Base-by-base conservation (phyloP, 2,797 vertebrate genomes). In the Apogon talboti region DNA sequence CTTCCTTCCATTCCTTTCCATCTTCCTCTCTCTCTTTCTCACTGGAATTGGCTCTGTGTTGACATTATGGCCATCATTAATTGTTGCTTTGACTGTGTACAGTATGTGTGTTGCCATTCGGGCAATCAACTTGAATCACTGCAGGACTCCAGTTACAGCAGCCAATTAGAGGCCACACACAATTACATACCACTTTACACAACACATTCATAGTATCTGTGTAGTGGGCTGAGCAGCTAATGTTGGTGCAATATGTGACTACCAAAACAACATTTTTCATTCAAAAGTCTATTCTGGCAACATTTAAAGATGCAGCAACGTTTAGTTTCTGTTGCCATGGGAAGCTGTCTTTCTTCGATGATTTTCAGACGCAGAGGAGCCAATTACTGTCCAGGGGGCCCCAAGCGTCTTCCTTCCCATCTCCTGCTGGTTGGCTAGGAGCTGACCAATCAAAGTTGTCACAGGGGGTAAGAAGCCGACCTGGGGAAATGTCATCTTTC, bases 121-220 rank as follows among this genome's bases (percentile, higher is more conserved):
- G 19, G 60, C 68, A 84, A 72, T 74, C 73, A 63, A 70, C 55
- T 71, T 41, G 43, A 69, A 51, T 78, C 81, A 62, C 87, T 55
- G 66, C 81, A 60, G 87, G 86, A 86, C 51, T 61, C 67, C 28
- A 55, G 76, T 76, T 83, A 84, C 76, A 74, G 78, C 53, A 57
- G 73, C 85, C 87, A 89, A 89, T 87, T 85, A 87, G 78, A 78
- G 75, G 60, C 56, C 58, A 46, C 70, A 83, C 67, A 68, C 52
- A 49, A 63, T 6, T 18, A 14, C 13, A 45, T 0, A 0, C 51
- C 45, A 43, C 38, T 43, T 43, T 14, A 58, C 38, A 10, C 51
- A 62, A 19, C 11, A 47, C 30, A 47, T 18, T 47, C 45, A 44
- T 40, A 33, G 19, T 35, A 49, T 75, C 44, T 37, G 16, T 75